Conservation (phyloP, 2,113 vertebrate genomes). For the Fregata magnificens region DNA sequence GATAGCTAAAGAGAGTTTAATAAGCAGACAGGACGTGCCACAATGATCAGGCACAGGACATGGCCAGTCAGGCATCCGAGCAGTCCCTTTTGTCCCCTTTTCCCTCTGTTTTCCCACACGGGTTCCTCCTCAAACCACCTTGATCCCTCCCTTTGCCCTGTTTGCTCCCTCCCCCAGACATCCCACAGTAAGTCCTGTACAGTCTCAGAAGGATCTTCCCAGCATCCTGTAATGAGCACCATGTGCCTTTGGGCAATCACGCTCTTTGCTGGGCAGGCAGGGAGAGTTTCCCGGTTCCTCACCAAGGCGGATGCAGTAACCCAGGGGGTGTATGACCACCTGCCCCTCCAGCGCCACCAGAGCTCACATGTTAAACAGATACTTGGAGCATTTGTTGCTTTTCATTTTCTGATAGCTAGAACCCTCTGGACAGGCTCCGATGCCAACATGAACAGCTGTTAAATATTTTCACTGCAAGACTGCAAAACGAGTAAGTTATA, state of each 20-base stretch:
- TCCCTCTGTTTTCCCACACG: not conserved
- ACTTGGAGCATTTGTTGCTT: not conserved
- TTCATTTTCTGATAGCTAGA: not conserved
- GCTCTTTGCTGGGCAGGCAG: not conserved
- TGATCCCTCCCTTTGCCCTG: not conserved
- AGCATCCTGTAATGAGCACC: not conserved
- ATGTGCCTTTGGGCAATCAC: not conserved
- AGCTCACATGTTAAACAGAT: not conserved
- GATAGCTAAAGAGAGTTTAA: not conserved
- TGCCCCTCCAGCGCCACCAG: not conserved
- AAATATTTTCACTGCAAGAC: not conserved
- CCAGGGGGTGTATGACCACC: no score
- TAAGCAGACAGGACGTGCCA: fast-evolving
- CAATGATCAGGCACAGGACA: not conserved
- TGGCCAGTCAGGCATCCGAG: fast-evolving
- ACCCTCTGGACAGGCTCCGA: not conserved
- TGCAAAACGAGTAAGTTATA: not conserved
- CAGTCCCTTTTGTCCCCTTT: not conserved
- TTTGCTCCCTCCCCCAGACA: not conserved
- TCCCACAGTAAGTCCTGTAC: not conserved
- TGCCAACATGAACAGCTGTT: fast-evolving
- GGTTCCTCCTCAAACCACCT: not conserved
- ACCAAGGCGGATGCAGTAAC: not conserved
- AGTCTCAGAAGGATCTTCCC: not conserved
- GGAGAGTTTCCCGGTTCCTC: not conserved